Conservation (phyloP, 2,888 invertebrate genomes). For the Leptinotarsa peninsularis region DNA sequence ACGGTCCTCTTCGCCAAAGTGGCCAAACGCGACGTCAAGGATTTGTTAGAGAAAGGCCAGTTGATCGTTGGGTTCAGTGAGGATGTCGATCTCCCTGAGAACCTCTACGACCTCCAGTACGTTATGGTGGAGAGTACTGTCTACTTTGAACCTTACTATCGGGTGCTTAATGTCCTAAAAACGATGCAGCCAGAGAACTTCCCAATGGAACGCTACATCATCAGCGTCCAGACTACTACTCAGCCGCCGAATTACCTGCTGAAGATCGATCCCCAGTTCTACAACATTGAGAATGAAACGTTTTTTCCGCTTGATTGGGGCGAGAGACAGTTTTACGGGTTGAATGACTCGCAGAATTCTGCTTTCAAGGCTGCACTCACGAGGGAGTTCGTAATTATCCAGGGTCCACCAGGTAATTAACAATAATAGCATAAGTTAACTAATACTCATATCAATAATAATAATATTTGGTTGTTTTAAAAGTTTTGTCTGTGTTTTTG, state of each 20-base stretch:
- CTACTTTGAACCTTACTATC: slow-evolving; percentile 85
- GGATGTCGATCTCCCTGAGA: slow-evolving; percentile 27
- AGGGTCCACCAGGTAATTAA: slow-evolving; percentile 79
- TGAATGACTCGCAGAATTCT: slow-evolving; percentile 76
- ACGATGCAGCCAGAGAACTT: slow-evolving; percentile 70
- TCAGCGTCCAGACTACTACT: slow-evolving; percentile 69
- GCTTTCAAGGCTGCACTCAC: slow-evolving; percentile 79
- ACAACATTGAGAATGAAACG: slow-evolving; percentile 39
- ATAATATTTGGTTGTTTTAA: no score
- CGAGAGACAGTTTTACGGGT: slow-evolving; percentile 40
- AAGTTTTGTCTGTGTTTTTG: no score
- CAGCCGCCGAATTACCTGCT: slow-evolving; percentile 38
- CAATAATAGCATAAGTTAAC: no score
- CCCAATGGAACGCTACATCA: slow-evolving; percentile 78
- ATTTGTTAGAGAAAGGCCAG: slow-evolving; percentile 69
- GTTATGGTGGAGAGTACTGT: slow-evolving; percentile 84
- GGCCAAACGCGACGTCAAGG: slow-evolving; percentile 69
- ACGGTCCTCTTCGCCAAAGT: slow-evolving; percentile 79
- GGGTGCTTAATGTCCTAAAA: slow-evolving; percentile 78
- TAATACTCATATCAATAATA: no score
- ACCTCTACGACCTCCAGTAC: slow-evolving; percentile 59
- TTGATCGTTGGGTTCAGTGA: slow-evolving; percentile 62
- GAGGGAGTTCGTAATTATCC: slow-evolving; percentile 81
- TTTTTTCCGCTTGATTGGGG: slow-evolving; percentile 39
- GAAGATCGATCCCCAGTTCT: slow-evolving; percentile 30